Evolutionary conservation across 2,888 invertebrate genomes (phyloP).

Genomic region (Drosophila rellima): DNA sequence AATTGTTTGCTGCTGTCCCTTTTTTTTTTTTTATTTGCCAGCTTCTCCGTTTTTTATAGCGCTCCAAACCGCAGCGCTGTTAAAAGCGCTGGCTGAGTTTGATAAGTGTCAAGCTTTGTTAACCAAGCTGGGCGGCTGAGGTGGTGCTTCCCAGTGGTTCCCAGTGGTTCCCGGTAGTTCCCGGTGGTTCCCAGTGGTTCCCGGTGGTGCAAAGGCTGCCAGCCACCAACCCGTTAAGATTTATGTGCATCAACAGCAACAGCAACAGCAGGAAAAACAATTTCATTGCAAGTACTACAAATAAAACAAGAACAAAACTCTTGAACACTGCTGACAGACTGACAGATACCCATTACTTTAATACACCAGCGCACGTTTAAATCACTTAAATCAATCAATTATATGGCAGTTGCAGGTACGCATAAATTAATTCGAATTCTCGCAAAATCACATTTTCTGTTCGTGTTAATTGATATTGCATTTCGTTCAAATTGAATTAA

Average conservation of each 20-base stretch:
- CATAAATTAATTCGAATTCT: slow-evolving; percentile 3
- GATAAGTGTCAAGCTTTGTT: slow-evolving; percentile 72
- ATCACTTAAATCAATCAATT: neutral
- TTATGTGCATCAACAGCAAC: slow-evolving; percentile 67
- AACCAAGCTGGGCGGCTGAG: slow-evolving; percentile 41
- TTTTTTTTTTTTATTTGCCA: slow-evolving; percentile 42
- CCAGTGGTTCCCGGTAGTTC: slow-evolving; percentile 8
- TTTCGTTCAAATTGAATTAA: neutral
- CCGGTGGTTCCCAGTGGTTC: neutral
- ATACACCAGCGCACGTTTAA: neutral
- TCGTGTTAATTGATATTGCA: neutral
- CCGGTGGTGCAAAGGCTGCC: neutral
- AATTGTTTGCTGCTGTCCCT: slow-evolving; percentile 72
- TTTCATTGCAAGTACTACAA: slow-evolving; percentile 55
- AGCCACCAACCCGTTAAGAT: slow-evolving; percentile 54
- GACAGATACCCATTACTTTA: slow-evolving; percentile 9
- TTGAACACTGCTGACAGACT: slow-evolving; percentile 3
- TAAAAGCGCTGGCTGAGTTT: slow-evolving; percentile 62
- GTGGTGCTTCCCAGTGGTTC: slow-evolving; percentile 2
- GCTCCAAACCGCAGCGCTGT: slow-evolving; percentile 61
- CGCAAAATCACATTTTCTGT: slow-evolving; percentile 2
- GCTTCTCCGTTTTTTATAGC: slow-evolving; percentile 67
- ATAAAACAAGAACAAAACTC: slow-evolving; percentile 21
- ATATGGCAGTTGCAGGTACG: neutral
- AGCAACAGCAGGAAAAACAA: slow-evolving; percentile 47